These are phyloP conservation scores for Girardinus metallicus DNA, from an alignment of 2,797 vertebrate genomes.

Conservation along the genomic window DNA sequence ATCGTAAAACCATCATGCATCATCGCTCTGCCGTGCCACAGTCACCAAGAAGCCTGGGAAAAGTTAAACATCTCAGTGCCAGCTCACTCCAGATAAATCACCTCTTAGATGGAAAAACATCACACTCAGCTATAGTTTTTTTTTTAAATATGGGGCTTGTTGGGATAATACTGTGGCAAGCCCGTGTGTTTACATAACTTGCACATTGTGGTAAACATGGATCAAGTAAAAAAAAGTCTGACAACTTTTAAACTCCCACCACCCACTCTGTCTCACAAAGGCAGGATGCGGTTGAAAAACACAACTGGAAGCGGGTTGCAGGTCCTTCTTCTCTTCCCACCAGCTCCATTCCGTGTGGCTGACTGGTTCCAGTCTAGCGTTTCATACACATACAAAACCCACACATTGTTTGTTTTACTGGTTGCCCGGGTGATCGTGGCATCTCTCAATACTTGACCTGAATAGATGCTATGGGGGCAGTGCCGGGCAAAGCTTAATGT, in stretches of 20 bases:
- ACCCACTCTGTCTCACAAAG: conserved; percentile 67
- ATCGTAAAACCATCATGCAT: conserved; percentile 18
- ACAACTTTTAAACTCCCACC: conserved; percentile 67
- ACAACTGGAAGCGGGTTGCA: conserved; percentile 46
- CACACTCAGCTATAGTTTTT: conserved; percentile 21
- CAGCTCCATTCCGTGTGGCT: conserved; percentile 69
- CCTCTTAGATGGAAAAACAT: conserved; percentile 38
- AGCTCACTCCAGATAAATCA: conserved; percentile 47
- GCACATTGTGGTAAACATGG: conserved; percentile 71
- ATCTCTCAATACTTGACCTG: conserved; percentile 74
- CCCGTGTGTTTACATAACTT: conserved; percentile 72
- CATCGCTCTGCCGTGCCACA: conserved; percentile 24
- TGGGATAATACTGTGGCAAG: conserved; percentile 64
- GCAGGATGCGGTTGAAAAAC: conserved; percentile 58
- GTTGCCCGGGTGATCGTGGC: conserved; percentile 79
- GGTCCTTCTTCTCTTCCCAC: conserved; percentile 64
- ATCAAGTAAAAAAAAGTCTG: conserved; percentile 61
- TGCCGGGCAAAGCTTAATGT: conserved; percentile 41
- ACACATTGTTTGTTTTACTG: conserved; percentile 84
- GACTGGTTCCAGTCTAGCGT: conserved; percentile 76
- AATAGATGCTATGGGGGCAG: conserved; percentile 59
- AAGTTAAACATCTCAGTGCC: conserved; percentile 63
- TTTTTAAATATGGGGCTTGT: conserved; percentile 19
- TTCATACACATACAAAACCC: conserved; percentile 79
- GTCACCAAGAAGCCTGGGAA: conserved; percentile 58